Conservation (phyloP, 2,113 vertebrate species). For the Dermatemys mawii region DNA sequence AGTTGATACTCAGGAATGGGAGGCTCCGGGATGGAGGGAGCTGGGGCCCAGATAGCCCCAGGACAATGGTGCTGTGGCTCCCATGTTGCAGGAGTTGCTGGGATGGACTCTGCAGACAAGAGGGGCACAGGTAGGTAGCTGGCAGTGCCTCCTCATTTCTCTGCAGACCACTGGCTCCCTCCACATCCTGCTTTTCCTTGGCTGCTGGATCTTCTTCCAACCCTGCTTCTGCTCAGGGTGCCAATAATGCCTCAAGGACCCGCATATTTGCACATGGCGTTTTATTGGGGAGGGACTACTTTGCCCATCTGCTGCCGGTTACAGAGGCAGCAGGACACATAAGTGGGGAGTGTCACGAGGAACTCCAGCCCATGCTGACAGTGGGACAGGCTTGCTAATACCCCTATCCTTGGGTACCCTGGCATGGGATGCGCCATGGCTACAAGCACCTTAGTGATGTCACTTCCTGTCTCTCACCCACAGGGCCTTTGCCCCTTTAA, state of each 20-base stretch:
- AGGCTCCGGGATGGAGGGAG: background rate
- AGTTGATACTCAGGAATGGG: background rate
- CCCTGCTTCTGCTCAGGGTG: background rate
- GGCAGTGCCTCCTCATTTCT: background rate
- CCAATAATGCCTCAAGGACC: slow-evolving; percentile 6
- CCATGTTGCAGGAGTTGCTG: background rate
- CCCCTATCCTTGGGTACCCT: background rate
- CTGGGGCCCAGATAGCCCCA: background rate
- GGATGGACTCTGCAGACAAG: background rate
- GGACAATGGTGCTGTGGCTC: background rate
- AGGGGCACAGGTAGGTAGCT: background rate
- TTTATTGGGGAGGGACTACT: slow-evolving; percentile 19
- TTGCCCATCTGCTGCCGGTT: background rate
- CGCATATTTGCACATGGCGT: slow-evolving; percentile 6
- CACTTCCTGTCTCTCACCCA: background rate
- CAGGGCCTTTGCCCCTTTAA: background rate
- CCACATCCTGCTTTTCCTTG: background rate
- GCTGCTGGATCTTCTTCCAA: background rate
- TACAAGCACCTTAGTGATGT: background rate
- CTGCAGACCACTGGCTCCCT: background rate
- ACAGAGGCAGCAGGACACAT: background rate
- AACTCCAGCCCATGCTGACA: background rate
- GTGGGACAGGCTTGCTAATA: background rate
- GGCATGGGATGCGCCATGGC: background rate
- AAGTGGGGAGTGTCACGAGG: background rate